Evolutionary conservation across 2,888 invertebrate genomes (phyloP).

Genomic region (Gnatocerus cornutus): DNA sequence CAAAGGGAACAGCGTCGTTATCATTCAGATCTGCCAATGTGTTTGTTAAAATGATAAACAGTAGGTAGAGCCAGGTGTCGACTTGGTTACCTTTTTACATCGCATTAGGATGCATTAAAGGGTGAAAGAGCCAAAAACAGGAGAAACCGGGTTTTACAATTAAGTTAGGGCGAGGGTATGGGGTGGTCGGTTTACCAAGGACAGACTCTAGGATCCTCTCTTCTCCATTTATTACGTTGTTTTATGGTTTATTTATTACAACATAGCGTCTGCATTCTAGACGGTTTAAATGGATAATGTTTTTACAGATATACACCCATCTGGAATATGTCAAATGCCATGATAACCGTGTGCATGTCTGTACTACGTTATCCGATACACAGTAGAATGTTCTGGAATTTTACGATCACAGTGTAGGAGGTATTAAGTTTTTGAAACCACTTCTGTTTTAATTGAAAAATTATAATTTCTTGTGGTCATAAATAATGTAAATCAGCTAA

Average conservation of each 20-base stretch:
- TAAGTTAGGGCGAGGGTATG: conserved; percentile 5
- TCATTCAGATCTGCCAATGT: no score
- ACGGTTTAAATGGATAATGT: conserved; percentile 4
- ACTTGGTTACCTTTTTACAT: conserved; percentile 2
- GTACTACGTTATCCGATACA: conserved; percentile 11
- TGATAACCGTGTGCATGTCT: conserved; percentile 28
- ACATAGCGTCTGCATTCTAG: background rate
- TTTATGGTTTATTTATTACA: background rate
- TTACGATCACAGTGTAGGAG: conserved; percentile 3
- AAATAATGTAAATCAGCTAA: background rate
- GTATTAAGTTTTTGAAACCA: background rate
- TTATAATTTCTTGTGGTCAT: background rate
- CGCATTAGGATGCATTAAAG: background rate
- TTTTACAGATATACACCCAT: conserved; percentile 14
- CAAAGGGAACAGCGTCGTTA: no score
- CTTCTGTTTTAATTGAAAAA: background rate
- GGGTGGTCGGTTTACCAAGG: conserved; percentile 4
- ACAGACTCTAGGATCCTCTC: background rate
- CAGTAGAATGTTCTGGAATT: conserved; percentile 4
- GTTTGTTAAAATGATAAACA: background rate
- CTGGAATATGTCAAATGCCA: conserved; percentile 23
- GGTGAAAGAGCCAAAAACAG: conserved; percentile 5
- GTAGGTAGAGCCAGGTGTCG: background rate
- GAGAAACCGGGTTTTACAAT: conserved; percentile 12
- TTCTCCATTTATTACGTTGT: background rate